Percentiles rank a stretch among this genome's conserved stretches.
phyloP scores from a whole-genome alignment of 2,113 vertebrate genomes.

The Bettongia penicillata region DNA sequence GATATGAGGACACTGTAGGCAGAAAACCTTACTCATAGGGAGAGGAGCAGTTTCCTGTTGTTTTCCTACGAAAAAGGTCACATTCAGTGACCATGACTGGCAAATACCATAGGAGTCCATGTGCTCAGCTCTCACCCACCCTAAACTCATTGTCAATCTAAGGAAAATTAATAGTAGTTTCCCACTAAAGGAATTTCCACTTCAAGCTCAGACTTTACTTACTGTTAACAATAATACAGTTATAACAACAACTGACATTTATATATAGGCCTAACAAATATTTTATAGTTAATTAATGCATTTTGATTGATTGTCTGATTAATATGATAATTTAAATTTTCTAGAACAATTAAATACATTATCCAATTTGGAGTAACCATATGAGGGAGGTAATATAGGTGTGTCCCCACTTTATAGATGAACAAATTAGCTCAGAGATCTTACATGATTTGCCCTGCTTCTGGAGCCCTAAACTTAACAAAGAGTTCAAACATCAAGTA shows the following conservation, averaged over 20 bases:
- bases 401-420: not conserved
- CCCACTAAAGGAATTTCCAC: not conserved
- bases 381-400: not conserved
- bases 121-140: not conserved
- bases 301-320: not conserved
- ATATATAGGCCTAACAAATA: not conserved
- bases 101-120: not conserved
- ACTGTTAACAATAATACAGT: not conserved
- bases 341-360: not conserved
- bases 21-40: not conserved
- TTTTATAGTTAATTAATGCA: not conserved
- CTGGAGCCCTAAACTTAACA: too few relatives aligned
- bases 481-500: too few relatives aligned
- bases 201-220: not conserved
- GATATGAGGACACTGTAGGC: not conserved
- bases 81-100: not conserved
- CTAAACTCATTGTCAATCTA: not conserved
- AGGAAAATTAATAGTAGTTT: not conserved
- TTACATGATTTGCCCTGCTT: not conserved
- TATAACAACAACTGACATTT: not conserved
- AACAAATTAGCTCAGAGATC: not conserved
- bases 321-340: not conserved
- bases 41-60: not conserved
- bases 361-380: not conserved
- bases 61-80: not conserved